Percentiles rank a stretch among this genome's conserved stretches.
These are phyloP conservation scores for Clarias fuscus DNA, from an alignment of 2,797 vertebrate genomes.

Conservation along the genomic window DNA sequence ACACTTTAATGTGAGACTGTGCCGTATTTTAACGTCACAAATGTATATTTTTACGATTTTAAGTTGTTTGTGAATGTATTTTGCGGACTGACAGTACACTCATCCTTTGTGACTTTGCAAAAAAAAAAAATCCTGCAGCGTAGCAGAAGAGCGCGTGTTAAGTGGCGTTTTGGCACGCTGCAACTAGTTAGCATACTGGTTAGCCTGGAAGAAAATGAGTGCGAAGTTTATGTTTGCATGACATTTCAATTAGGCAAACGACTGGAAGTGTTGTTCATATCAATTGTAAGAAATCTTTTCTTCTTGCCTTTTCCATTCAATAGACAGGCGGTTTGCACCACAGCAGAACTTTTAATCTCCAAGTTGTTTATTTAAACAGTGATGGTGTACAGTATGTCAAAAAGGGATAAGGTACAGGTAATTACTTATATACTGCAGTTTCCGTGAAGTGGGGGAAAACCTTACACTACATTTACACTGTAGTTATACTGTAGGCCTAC, in stretches of 20 bases:
- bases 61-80: background rate
- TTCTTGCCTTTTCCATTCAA: background rate
- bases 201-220: background rate
- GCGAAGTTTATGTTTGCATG: too few species aligned
- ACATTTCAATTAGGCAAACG: too few species aligned
- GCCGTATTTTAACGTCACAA: too few species aligned
- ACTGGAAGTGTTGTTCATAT: background rate
- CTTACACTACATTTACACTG: background rate
- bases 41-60: background rate
- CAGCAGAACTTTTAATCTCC: too few species aligned
- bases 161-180: background rate
- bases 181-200: background rate
- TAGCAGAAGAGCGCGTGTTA: background rate
- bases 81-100: background rate
- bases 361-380: background rate
- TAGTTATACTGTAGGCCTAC: background rate
- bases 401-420: background rate
- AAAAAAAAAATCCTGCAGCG: background rate
- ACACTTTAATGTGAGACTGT: background rate
- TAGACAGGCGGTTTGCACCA: background rate
- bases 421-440: background rate
- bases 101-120: background rate
- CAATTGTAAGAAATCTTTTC: background rate
- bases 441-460: background rate
- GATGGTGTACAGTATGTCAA: background rate